Evolutionary conservation across 2,113 vertebrate species (phyloP).

Genomic region (Neodon shergylaensis): DNA sequence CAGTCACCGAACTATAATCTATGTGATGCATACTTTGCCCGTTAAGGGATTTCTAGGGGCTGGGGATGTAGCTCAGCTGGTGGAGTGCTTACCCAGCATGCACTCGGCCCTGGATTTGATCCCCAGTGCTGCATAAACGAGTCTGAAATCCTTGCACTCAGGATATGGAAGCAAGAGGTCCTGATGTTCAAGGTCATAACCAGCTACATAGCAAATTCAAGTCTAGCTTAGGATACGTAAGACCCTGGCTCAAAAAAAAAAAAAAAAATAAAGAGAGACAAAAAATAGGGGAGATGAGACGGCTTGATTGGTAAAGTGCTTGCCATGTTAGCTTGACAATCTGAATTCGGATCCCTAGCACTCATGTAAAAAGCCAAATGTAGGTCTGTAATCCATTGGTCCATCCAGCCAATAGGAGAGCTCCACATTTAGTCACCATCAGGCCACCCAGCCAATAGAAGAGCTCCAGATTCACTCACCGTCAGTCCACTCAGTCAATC

Average conservation of each 20-base stretch:
- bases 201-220: neutral
- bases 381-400: neutral
- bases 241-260: neutral
- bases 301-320: neutral
- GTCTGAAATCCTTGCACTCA: neutral
- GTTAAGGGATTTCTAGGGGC: neutral
- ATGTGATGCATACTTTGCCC: neutral
- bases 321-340: neutral
- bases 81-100: neutral
- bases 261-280: neutral
- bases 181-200: neutral
- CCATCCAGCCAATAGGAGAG: neutral
- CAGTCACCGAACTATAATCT: neutral
- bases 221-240: neutral
- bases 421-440: neutral
- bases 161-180: neutral
- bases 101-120: neutral
- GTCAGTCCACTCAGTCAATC: neutral
- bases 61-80: neutral
- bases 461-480: neutral
- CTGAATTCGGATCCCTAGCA: neutral
- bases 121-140: neutral
- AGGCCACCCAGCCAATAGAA: neutral
- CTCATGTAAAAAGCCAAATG: neutral
- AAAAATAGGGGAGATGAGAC: neutral